phyloP scores from a whole-genome alignment of 2,797 vertebrate genomes.

The Pogoniulus pusillus region DNA sequence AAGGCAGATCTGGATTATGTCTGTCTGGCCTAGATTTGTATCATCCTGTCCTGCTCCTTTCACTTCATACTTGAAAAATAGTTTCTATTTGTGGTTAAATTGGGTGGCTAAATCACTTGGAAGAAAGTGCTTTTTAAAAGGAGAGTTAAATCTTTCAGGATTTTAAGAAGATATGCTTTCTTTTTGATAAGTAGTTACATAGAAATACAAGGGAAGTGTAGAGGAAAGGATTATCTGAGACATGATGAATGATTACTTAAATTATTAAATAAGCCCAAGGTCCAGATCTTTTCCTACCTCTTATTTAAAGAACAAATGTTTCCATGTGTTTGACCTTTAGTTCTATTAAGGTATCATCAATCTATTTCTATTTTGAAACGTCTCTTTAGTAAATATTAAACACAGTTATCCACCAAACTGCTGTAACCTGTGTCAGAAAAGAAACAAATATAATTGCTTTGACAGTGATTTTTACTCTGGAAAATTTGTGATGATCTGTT shows the following conservation, averaged over 20 bases:
- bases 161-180: background rate
- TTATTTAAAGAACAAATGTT: background rate
- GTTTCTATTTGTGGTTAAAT: background rate
- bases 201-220: background rate
- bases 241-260: background rate
- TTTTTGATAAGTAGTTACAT: background rate
- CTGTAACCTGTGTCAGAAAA: background rate
- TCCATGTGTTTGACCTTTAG: background rate
- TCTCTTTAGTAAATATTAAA: background rate
- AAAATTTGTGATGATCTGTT: background rate
- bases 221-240: background rate
- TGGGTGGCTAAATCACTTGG: background rate
- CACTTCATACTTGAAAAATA: background rate
- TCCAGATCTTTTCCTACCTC: background rate
- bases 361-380: slow-evolving; percentile 7
- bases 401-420: background rate
- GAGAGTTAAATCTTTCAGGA: background rate
- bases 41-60: background rate
- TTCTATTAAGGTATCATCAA: background rate
- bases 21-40: slow-evolving; percentile 8
- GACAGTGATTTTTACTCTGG: background rate
- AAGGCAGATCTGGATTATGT: slow-evolving; percentile 3
- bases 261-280: background rate
- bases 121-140: background rate
- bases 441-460: slow-evolving; percentile 5